Percentiles rank a stretch among this genome's conserved stretches.
Conservation (phyloP, 1,140 invertebrate species). For the Polyergus mexicanus region DNA sequence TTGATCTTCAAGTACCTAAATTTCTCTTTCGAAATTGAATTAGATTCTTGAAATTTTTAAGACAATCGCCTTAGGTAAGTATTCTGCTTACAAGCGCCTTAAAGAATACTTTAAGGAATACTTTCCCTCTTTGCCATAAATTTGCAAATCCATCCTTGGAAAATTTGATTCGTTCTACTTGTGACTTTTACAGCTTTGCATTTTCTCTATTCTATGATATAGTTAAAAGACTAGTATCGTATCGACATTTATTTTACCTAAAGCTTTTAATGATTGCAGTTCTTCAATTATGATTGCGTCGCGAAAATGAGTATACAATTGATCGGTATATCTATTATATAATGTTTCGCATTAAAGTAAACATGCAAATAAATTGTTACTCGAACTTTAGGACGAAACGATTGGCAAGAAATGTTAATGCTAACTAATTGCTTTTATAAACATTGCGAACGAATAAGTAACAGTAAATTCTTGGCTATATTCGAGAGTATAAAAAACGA, state of each 20-base stretch:
- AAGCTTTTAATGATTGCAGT: slow-evolving; percentile 9
- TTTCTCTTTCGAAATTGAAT: neutral
- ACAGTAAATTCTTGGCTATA: neutral
- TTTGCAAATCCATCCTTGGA: neutral
- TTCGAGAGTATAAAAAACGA: slow-evolving; percentile 42
- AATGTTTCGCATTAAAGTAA: neutral
- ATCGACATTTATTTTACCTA: slow-evolving; percentile 42
- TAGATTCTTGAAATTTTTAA: neutral
- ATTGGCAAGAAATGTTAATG: slow-evolving; percentile 20
- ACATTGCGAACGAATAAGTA: neutral
- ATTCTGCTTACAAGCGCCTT: neutral
- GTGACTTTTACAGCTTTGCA: slow-evolving; percentile 19
- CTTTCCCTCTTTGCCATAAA: neutral
- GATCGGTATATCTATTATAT: neutral
- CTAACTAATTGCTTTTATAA: slow-evolving; percentile 5
- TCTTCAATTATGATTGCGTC: neutral
- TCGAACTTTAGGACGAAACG: slow-evolving; percentile 3
- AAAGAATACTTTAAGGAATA: neutral
- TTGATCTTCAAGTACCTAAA: neutral
- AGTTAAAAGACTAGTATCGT: slow-evolving; percentile 20
- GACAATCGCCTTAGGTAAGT: neutral
- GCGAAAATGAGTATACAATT: slow-evolving; percentile 4
- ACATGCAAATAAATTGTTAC: slow-evolving; percentile 21
- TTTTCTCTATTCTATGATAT: slow-evolving; percentile 7
- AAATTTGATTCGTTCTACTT: slow-evolving; percentile 12